Evolutionary conservation across 2,888 invertebrate genomes (phyloP).

Genomic region (Macrophya annulata): DNA sequence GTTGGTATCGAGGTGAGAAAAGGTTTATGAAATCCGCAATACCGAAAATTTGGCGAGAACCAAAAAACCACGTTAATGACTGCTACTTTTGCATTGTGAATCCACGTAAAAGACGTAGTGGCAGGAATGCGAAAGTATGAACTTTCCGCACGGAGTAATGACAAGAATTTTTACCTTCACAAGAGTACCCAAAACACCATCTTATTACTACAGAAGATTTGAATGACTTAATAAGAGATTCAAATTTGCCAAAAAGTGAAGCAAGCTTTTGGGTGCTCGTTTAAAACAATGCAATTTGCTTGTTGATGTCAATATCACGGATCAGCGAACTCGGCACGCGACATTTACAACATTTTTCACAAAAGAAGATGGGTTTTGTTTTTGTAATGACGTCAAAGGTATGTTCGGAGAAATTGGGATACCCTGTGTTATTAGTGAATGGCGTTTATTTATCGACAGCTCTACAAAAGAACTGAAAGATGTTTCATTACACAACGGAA

Average conservation of each 20-base stretch:
- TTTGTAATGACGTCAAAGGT: constrained; percentile 63
- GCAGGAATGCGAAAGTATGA: constrained; percentile 60
- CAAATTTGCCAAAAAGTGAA: constrained; percentile 62
- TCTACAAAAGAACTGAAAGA: constrained; percentile 63
- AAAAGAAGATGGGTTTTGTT: constrained; percentile 63
- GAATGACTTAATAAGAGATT: constrained; percentile 63
- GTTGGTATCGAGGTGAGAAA: constrained; percentile 60
- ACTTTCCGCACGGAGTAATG: no score
- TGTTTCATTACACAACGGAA: constrained; percentile 67
- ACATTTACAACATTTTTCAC: constrained; percentile 60
- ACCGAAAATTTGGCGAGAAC: constrained; percentile 69
- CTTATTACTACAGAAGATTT: constrained; percentile 61
- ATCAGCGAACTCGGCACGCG: constrained; percentile 58
- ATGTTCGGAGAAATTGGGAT: constrained; percentile 62
- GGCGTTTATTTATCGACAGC: constrained; percentile 64
- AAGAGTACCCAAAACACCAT: constrained; percentile 57
- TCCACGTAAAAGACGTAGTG: constrained; percentile 57
- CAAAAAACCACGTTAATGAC: constrained; percentile 68
- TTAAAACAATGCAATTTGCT: constrained; percentile 62
- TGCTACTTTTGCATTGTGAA: constrained; percentile 70
- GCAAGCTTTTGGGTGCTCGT: constrained; percentile 63
- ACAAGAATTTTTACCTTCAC: constrained; percentile 52
- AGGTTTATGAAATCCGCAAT: constrained; percentile 65
- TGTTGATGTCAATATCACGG: constrained; percentile 56
- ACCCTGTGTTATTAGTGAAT: constrained; percentile 59